Evolutionary conservation across 2,888 invertebrate species (phyloP), one percentile per base, ranked within the genome.

Genomic region (Macrophya annulata): DNA sequence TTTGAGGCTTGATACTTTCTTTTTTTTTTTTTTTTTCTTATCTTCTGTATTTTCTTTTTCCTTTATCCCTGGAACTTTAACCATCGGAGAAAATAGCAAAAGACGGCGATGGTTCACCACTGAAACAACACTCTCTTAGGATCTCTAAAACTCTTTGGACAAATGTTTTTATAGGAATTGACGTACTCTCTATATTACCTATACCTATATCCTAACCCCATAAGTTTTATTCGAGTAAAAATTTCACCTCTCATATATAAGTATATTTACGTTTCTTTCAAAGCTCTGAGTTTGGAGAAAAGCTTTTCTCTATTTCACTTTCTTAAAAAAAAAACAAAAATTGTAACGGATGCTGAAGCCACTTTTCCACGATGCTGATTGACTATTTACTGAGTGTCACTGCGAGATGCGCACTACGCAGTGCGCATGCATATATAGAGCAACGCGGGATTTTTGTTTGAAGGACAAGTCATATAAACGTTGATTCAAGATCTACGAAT

Each of bases 21-120:
- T 65, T 59, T 51, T 62, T 25, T 74, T 72, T 85, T 37, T 55
- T 59, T 79, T 45, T 77, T 74, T 31, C 10, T 65, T n/a, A 15
- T 17, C 25, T 9, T 45, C n/a, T 12, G 12, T 43, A 84, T 84
- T n/a, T 55, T 88, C 87, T 85, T 87, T 90, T 89, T 89, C 89
- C 89, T 82, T 71, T 10, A 9, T n/a, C 37, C 68, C 21, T 2
- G 37, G 37, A 68, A 68, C 37, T 68, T 31, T 62, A 25, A 43
- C 40, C 15, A 43, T 2, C 31, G 15, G 25, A 55, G 77, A 76
- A 76, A 76, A 76, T 17, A 77, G 12, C 1, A 9, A 31, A n/a
- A n/a, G n/a, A n/a, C n/a, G 55, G 55, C n/a, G 55, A 55, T 45
- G 74, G 51, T 74, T 48, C 48, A n/a, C 77, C 17, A 31, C 77